Evolutionary conservation across 35 echinoderm and acorn worm species (phyloP), one percentile per base, ranked within the genome.

Genomic region (Ophiothrix spiculata): DNA sequence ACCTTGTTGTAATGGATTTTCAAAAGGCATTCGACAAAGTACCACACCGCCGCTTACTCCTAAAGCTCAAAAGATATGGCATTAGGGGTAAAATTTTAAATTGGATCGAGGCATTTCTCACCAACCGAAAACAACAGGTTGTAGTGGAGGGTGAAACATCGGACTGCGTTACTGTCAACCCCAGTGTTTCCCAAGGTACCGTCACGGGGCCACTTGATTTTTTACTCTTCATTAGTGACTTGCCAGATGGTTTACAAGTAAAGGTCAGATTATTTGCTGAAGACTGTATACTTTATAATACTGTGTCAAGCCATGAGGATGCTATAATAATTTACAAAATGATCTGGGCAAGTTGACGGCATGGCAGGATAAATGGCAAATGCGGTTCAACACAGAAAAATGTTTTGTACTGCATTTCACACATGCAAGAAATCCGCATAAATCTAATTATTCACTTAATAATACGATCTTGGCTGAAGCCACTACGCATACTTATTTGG

Each of bases 291-390:
- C n/a, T n/a, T n/a, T n/a, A n/a, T 73, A 63, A 32, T 31, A 39
- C 37, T 16, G 38, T 90, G 1, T 35, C 31, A 35, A 39, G 56
- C 25, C n/a, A 25, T 36, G 11, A 2, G 21, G 79, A 84, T 69
- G n/a, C 31, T 14, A 13, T n/a, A n/a, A 56, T 19, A 38, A 79
- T 12, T 81, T 90, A 56, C 88, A 90, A 85, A 2, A 77, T 32
- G 74, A 90, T 40, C 88, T 90, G 39, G 40, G 85, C 75, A 77
- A 37, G 16, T 46, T 90, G 4, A 19, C 19, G 16, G 82, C 32
- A 28, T 90, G 82, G 88, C 33, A 64, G n/a, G 79, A 79, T 13
- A 85, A 56, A 56, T 85, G 88, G 88, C 74, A 81, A 37, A 90
- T 90, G 88, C 35, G 36, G n/a, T 73, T 91, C 12, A 79, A 91